Base-by-base conservation (phyloP, 2,888 invertebrate species). In the Drosophila greeni region DNA sequence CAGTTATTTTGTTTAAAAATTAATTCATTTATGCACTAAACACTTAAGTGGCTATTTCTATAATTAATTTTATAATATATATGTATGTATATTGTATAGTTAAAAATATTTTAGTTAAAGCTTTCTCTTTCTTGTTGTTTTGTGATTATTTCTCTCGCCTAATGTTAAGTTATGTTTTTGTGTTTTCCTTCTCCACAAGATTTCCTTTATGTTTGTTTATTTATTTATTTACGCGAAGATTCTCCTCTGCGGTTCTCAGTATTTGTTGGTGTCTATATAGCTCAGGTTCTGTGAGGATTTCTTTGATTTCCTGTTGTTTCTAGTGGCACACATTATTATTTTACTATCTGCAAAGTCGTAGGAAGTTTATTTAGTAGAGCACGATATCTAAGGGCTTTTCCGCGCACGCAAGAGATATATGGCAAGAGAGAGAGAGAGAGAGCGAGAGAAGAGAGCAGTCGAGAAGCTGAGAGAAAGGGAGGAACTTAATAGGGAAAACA, bases 71-170 rank as follows among this genome's bases (percentile, higher is more conserved):
- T 60, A 48, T 70, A 37, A 66, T 60, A 67, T 66, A 48, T 67
- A 48, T 57, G 56, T 62, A 72, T 70, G 54, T 74, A 58, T 78
- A 67, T 72, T 74, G 66, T 80, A 80, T 72, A 66, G 74, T 85
- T 80, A 81, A 80, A 82, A 82, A 82, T 84, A 82, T 80, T 84
- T 82, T 78, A 74, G 66, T 82, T 82, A 85, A 82, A 82, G 81
- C 84, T 82, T 82, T 73, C 62, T 75, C 59, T 48, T 59, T 48
- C 36, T 62, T 56, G 48, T 67, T 64, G 58, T 70, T 49, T 39
- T 37, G 80, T 77, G 83, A 71, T 75, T 70, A 73, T 74, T 72
- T 62, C 56, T 75, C 61, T 48, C 37, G 59, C 42, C 43, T 47
- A 47, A 20, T 47, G 2, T 45, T 45, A 12, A 12, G 5, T 45